Conservation (phyloP, 2,888 invertebrate species). For the Parapristionchus giblindavisi region DNA sequence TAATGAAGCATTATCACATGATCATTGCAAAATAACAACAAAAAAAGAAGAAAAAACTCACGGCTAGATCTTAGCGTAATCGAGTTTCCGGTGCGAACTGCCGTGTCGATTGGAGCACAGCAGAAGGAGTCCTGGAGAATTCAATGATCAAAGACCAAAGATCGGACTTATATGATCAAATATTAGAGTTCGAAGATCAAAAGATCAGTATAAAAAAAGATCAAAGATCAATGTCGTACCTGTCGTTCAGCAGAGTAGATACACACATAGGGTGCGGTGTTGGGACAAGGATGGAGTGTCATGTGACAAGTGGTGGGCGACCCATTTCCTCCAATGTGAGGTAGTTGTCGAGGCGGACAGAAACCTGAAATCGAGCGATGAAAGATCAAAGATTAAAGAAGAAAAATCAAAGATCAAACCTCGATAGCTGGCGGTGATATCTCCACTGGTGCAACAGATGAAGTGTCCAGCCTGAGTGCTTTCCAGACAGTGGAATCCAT, state of each 20-base stretch:
- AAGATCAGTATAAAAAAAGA: background rate
- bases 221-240: slow-evolving; percentile 27
- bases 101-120: slow-evolving; percentile 68
- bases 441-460: slow-evolving; percentile 62
- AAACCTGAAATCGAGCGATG: slow-evolving; percentile 50
- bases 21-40: no score
- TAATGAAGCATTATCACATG: no score
- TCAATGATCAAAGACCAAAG: no score
- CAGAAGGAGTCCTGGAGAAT: slow-evolving; percentile 66
- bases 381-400: background rate
- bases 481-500: slow-evolving; percentile 60
- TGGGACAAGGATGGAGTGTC: slow-evolving; percentile 67
- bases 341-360: slow-evolving; percentile 67
- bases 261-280: slow-evolving; percentile 66
- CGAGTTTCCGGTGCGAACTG: slow-evolving; percentile 46
- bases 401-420: slow-evolving; percentile 35
- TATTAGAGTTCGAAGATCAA: background rate
- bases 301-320: slow-evolving; percentile 67
- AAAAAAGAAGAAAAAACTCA: no score
- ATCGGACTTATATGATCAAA: background rate
- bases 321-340: slow-evolving; percentile 58
- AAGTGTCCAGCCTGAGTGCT: slow-evolving; percentile 54
- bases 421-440: slow-evolving; percentile 54
- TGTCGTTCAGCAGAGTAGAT: slow-evolving; percentile 68
- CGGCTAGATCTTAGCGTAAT: slow-evolving; percentile 22